Evolutionary conservation across 1,140 invertebrate species (phyloP).

Genomic region (Zaprionus kolodkinae): DNA sequence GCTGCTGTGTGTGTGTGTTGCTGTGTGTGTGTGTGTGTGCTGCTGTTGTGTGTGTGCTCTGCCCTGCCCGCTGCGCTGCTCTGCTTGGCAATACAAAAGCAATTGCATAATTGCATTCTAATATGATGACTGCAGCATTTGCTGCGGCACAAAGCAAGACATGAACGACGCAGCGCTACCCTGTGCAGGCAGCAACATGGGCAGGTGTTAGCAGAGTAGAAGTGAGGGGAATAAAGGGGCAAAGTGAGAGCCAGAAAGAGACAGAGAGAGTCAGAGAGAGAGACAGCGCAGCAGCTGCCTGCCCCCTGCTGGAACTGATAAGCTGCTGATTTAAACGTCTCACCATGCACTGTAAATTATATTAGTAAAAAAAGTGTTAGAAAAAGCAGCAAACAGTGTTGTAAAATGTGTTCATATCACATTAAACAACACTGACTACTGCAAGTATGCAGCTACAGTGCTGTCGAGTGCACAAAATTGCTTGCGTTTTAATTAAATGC

Average conservation of each 20-base stretch:
- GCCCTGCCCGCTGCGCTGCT: neutral
- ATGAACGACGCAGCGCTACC: neutral
- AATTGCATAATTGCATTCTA: conserved; percentile 77
- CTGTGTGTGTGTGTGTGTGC: neutral
- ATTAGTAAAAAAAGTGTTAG: too few relatives aligned
- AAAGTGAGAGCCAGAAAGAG: too few relatives aligned
- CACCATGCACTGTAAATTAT: neutral
- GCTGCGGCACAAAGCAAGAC: neutral
- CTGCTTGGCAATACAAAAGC: conserved; percentile 53
- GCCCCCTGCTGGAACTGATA: neutral
- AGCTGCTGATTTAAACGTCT: neutral
- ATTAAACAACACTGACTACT: neutral
- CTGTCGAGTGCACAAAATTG: conserved; percentile 25
- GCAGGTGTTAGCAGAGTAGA: too few relatives aligned
- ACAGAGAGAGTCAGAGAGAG: too few relatives aligned
- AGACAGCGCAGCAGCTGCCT: neutral
- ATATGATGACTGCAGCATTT: conserved; percentile 63
- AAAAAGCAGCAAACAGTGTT: neutral
- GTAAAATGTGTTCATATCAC: neutral
- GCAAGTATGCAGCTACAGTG: conserved; percentile 8
- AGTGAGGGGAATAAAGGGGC: too few relatives aligned
- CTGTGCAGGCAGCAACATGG: conserved; percentile 1
- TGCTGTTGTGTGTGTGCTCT: neutral
- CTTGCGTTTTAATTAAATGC: conserved; percentile 51
- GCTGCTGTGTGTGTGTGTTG: neutral